A percentile compares a stretch with the other conserved stretches of the same genome.
phyloP scores from a whole-genome alignment of 2,888 invertebrate species.

The Tetranychus piercei region DNA sequence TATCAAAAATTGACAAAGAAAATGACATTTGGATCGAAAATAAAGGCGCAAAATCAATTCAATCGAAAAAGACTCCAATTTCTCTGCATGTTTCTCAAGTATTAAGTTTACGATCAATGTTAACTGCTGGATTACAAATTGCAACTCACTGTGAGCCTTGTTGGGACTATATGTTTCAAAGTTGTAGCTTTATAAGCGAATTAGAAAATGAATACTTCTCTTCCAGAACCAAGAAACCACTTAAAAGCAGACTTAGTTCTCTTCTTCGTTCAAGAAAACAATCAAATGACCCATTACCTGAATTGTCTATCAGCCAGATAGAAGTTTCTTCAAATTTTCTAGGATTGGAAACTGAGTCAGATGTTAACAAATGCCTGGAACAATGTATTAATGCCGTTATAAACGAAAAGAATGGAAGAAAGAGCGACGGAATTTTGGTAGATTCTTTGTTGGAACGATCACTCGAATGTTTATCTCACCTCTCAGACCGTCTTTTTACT shows the following conservation, averaged over 20 bases:
- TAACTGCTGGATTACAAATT: constrained; percentile 67
- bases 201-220: constrained; percentile 67
- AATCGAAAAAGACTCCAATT: constrained; percentile 19
- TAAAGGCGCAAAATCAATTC: background rate
- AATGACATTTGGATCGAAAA: constrained; percentile 1
- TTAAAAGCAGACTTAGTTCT: background rate
- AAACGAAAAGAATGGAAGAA: constrained; percentile 26
- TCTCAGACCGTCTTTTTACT: constrained; percentile 74
- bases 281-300: background rate
- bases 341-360: background rate
- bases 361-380: background rate
- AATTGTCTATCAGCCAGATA: background rate
- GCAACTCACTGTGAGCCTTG: constrained; percentile 81
- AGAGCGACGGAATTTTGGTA: constrained; percentile 37
- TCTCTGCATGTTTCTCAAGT: constrained; percentile 69
- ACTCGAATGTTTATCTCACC: constrained; percentile 68
- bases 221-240: constrained; percentile 44
- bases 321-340: background rate
- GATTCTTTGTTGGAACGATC: constrained; percentile 65
- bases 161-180: constrained; percentile 87
- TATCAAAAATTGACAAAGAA: background rate
- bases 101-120: constrained; percentile 71
- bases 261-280: constrained; percentile 13
- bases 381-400: background rate
- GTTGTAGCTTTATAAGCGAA: constrained; percentile 75